Conservation (phyloP, 1,140 invertebrate genomes). For the Acromyrmex heyeri region DNA sequence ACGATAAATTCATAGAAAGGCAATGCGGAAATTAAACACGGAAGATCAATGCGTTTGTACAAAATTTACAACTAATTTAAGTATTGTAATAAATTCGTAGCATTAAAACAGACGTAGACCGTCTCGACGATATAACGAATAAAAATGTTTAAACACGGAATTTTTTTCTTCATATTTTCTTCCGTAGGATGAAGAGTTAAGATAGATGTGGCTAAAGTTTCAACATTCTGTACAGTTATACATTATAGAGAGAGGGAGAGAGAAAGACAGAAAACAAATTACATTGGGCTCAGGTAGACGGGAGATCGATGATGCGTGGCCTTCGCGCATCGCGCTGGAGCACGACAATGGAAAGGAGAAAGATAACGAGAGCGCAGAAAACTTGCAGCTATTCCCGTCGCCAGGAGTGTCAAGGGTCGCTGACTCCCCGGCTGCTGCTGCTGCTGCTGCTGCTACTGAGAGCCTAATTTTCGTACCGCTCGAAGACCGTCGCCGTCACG, state of each 20-base stretch:
- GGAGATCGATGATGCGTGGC: slow-evolving; percentile 67
- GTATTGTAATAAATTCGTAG: not conserved
- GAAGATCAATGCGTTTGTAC: not conserved
- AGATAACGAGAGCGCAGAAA: slow-evolving; percentile 68
- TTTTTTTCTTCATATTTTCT: not conserved
- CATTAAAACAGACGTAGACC: not conserved
- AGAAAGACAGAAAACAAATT: slow-evolving; percentile 3
- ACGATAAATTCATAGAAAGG: not conserved
- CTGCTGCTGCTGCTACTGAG: not conserved
- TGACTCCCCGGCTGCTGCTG: slow-evolving; percentile 61
- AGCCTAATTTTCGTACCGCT: slow-evolving; percentile 36
- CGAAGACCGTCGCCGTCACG: slow-evolving; percentile 58
- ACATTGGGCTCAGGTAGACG: slow-evolving; percentile 4
- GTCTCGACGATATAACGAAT: not conserved
- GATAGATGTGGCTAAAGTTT: slow-evolving; percentile 11
- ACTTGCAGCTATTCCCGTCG: slow-evolving; percentile 73
- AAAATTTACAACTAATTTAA: slow-evolving; percentile 19
- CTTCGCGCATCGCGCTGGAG: slow-evolving; percentile 54
- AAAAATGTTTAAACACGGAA: not conserved
- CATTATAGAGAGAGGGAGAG: not conserved
- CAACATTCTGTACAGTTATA: not conserved
- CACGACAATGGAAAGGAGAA: slow-evolving; percentile 50
- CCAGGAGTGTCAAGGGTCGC: slow-evolving; percentile 73
- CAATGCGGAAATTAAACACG: not conserved
- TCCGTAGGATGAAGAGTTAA: not conserved